Evolutionary conservation across 2,888 invertebrate genomes (phyloP), one percentile per base, ranked within the genome.

Genomic region (Acleris holmiana): DNA sequence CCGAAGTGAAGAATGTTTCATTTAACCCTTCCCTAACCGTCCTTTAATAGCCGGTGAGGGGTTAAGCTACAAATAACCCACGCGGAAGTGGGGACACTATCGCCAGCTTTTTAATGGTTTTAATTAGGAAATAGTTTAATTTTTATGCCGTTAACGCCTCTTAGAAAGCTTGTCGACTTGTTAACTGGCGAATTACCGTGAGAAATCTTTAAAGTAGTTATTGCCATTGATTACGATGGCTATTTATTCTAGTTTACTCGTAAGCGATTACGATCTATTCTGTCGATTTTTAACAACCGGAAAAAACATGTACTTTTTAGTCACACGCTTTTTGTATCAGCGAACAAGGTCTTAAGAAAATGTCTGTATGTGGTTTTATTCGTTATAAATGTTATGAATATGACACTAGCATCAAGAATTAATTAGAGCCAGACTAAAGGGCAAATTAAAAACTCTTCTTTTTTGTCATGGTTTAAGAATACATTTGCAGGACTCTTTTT

Each of bases 51-150:
- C 83, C 77, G 84, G 83, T 83, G 85, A 91, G 90, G 91, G 91
- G 91, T 91, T 91, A 91, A 80, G 77, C 81, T 88, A 90, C 89
- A 89, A 91, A 91, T 91, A 92, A 86, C 86, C 67, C 79, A 86
- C 83, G 77, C 91, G 92, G 92, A 92, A 92, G 91, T 85, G 81
- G 83, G 81, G 84, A 79, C 82, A 76, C 77, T 78, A 78, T 83
- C 82, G 77, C 74, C 74, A 73, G 75, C 78, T 89, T 91, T 88
- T 91, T 89, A 90, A 90, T 89, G 84, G 89, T 88, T 91, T 91
- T 90, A 91, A 92, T 91, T 91, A 91, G 89, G 90, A 91, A 91
- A 90, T 86, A 86, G 87, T 89, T 88, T 89, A 91, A 89, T 89
- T 88, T 89, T 85, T 85, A 84, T 84, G 78, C 82, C 83, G 17